Evolutionary conservation across 2,888 invertebrate species (phyloP).

Genomic region (Cephus rjabovi): DNA sequence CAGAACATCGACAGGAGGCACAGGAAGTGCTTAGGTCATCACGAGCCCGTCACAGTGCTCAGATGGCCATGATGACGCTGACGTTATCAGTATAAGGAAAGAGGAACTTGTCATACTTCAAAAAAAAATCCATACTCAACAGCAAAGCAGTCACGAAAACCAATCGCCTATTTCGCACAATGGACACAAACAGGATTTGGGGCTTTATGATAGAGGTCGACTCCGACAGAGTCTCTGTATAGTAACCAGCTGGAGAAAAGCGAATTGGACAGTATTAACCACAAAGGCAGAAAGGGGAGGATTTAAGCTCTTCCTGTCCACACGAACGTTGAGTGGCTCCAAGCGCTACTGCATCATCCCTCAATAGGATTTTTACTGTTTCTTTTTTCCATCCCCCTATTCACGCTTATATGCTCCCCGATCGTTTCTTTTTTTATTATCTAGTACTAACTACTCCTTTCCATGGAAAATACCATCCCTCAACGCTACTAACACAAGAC

Average conservation of each 20-base stretch:
- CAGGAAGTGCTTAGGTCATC: background rate
- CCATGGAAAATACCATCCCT: background rate
- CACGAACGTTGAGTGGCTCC: constrained; percentile 36
- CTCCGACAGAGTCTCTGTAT: constrained; percentile 33
- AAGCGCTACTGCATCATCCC: constrained; percentile 24
- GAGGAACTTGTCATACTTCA: background rate
- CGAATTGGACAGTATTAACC: constrained; percentile 56
- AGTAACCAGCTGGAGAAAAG: constrained; percentile 28
- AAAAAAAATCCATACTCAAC: background rate
- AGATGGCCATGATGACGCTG: background rate
- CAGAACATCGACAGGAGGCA: background rate
- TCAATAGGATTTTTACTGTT: constrained; percentile 26
- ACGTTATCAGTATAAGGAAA: background rate
- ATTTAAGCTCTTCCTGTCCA: constrained; percentile 37
- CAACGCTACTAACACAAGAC: background rate
- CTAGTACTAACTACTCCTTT: background rate
- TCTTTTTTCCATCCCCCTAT: constrained; percentile 12
- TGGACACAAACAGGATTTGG: constrained; percentile 54
- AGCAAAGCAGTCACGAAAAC: background rate
- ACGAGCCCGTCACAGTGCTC: background rate
- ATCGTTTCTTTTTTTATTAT: background rate
- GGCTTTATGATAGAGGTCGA: constrained; percentile 28
- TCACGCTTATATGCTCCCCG: background rate
- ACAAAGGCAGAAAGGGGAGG: constrained; percentile 43
- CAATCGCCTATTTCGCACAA: constrained; percentile 34